Conservation (phyloP, 2,888 invertebrate genomes). For the Sphaerophoria rueppellii region DNA sequence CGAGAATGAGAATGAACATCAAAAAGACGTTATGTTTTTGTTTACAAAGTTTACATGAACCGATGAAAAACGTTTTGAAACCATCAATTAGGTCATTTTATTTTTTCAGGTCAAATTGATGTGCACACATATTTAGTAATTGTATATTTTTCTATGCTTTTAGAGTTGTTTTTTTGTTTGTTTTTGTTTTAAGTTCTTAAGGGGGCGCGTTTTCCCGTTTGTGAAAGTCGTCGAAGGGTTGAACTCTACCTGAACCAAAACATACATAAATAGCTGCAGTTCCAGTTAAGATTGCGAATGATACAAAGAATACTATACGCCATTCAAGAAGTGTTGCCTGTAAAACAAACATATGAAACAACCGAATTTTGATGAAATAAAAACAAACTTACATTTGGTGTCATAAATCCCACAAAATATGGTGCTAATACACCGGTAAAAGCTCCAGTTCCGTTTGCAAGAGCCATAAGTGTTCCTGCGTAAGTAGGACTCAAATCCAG, state of each 20-base stretch:
- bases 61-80: too few relatives aligned
- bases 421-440: constrained; percentile 93
- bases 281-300: constrained; percentile 86
- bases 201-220: too few relatives aligned
- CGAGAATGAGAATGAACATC: too few relatives aligned
- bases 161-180: too few relatives aligned
- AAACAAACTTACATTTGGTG: constrained; percentile 84
- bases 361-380: background rate
- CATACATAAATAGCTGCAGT: constrained; percentile 87
- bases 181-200: too few relatives aligned
- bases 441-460: constrained; percentile 92
- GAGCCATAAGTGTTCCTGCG: constrained; percentile 92
- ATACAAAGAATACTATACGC: constrained; percentile 91
- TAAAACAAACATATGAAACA: background rate
- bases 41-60: too few relatives aligned
- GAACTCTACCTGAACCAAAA: constrained; percentile 88
- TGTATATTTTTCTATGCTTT: too few relatives aligned
- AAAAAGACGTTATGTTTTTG: too few relatives aligned
- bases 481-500: constrained; percentile 91
- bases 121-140: too few relatives aligned
- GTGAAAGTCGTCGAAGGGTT: constrained; percentile 87
- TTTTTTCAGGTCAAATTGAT: too few relatives aligned
- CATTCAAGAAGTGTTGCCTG: constrained; percentile 87
- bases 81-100: too few relatives aligned
- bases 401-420: constrained; percentile 87